Evolutionary conservation across 2,113 vertebrate genomes (phyloP), one percentile per base, ranked within the genome.

Genomic region (Tupaia tana): DNA sequence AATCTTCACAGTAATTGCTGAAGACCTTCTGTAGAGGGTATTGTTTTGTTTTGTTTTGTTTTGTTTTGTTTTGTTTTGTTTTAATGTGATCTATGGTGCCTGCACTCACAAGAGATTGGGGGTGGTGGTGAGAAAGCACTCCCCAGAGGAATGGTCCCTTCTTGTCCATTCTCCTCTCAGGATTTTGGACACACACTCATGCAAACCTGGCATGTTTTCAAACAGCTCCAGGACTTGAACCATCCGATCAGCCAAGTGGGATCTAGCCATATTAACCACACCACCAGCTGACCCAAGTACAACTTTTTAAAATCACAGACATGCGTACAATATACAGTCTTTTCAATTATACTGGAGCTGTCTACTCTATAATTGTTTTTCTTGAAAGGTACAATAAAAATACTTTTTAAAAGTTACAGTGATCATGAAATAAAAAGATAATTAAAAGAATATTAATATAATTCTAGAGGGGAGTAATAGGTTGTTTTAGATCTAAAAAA

Each of bases 381-480:
- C 63, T 69, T 16, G 10, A 90, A 86, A 89, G 31, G 58, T 2
- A 83, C 5, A 70, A 67, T 43, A n/a, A 58, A 81, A 91, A 66
- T 2, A 43, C 6, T 27, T 73, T 80, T 88, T 43, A 7, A 82
- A 95, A 78, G 52, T 81, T 91, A 85, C 8, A 79, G 7, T 18
- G 9, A 85, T 73, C 19, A 22, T 78, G 22, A 95, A 87, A 89
- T 63, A 56, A 95, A 94, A 67, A 78, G 43, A 70, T 22, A 71
- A 69, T 64, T 80, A 58, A 85, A 71, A 91, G 64, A 75, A 9
- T 64, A 27, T 75, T 84, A 61, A 31, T 11, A 61, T 7, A 85
- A 73, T 71, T 19, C 24, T 25, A 69, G 14, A 73, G 22, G 34
- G 81, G 22, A 56, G 6, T 67, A 9, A 19, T 54, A 64, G 15